Evolutionary conservation across 2,888 invertebrate genomes (phyloP).

Genomic region (Lycophotia porphyrea): DNA sequence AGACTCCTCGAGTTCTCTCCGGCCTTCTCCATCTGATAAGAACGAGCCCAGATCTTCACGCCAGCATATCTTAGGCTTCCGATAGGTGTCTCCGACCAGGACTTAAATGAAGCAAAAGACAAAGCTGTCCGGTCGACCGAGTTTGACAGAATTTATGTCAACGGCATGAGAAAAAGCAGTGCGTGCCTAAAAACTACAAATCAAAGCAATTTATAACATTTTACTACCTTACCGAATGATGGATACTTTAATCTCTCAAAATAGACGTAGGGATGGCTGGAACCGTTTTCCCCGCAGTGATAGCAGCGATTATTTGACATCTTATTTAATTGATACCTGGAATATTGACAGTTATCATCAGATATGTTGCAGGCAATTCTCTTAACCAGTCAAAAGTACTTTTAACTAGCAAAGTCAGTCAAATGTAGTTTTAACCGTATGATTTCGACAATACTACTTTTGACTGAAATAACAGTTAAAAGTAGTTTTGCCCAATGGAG

Average conservation of each 20-base stretch:
- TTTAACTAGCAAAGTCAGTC: too few species aligned
- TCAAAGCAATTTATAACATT: not conserved
- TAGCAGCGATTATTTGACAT: not conserved
- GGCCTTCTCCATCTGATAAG: not conserved
- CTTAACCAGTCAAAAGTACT: too few species aligned
- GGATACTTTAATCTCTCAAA: conserved; percentile 70
- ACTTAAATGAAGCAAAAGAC: not conserved
- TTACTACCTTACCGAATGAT: conserved; percentile 15
- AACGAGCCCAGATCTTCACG: not conserved
- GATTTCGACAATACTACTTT: too few species aligned
- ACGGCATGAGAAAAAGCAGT: not conserved
- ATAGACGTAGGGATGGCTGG: conserved; percentile 61
- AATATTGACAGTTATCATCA: not conserved
- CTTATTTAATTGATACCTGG: not conserved
- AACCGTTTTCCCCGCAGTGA: conserved; percentile 46
- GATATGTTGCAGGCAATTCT: too few species aligned
- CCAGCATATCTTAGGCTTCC: not conserved
- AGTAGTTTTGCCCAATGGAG: too few species aligned
- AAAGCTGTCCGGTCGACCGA: not conserved
- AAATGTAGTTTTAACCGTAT: too few species aligned
- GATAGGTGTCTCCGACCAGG: not conserved
- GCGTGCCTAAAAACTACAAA: not conserved
- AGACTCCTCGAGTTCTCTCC: not conserved
- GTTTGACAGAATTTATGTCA: not conserved
- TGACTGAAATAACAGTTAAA: too few species aligned